Evolutionary conservation across 2,888 invertebrate species (phyloP).

Genomic region (Oasisia sp.): DNA sequence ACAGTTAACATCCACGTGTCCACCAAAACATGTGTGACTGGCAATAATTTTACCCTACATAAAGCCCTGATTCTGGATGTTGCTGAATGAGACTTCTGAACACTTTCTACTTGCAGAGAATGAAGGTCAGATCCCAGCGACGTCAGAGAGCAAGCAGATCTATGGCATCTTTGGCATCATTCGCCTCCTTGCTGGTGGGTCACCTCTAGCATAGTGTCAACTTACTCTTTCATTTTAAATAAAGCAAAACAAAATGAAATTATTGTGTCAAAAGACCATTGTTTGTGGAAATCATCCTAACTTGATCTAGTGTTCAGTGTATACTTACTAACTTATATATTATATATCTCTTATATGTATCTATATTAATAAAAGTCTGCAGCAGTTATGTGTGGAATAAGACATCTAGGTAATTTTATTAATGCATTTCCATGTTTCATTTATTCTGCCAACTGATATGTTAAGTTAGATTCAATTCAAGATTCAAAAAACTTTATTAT

Average conservation of each 20-base stretch:
- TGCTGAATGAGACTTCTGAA: neutral
- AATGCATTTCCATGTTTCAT: no score
- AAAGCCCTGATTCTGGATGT: no score
- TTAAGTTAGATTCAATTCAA: no score
- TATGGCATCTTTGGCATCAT: conserved; percentile 91
- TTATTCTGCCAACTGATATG: no score
- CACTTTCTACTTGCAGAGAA: conserved; percentile 36
- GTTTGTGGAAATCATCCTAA: neutral
- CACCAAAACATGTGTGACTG: no score
- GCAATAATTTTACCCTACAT: no score
- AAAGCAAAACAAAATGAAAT: neutral
- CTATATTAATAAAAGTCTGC: no score
- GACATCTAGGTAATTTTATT: no score
- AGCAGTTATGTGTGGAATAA: no score
- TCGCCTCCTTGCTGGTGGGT: conserved; percentile 75
- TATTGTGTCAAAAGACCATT: neutral
- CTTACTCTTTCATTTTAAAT: neutral
- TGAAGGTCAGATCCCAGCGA: conserved; percentile 73
- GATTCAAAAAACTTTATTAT: no score
- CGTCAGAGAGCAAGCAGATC: conserved; percentile 73
- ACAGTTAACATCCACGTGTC: no score
- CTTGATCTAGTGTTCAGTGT: neutral
- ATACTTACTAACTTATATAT: neutral
- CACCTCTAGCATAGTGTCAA: neutral
- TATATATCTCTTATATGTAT: no score